phyloP scores from a whole-genome alignment of 2,888 invertebrate species.

The Pasiphila rectangulata region DNA sequence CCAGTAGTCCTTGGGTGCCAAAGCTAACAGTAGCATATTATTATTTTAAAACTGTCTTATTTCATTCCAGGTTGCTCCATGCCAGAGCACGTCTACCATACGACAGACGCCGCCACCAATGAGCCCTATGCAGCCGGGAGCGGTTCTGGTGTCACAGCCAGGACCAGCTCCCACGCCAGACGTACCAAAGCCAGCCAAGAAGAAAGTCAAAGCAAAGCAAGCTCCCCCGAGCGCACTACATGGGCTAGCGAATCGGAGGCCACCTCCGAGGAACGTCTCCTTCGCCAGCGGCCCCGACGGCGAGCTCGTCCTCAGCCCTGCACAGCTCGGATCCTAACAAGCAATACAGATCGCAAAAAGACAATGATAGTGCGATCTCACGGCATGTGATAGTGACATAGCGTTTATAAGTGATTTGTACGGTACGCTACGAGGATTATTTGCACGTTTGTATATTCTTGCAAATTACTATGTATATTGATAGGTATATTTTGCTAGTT shows the following conservation, averaged over 20 bases:
- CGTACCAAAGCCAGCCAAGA: too few species aligned
- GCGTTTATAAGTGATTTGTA: conserved; percentile 56
- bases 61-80: conserved; percentile 32
- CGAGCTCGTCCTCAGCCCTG: conserved; percentile 84
- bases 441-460: conserved; percentile 72
- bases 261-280: conserved; percentile 73
- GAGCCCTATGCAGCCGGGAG: conserved; percentile 45
- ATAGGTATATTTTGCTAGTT: conserved; percentile 57
- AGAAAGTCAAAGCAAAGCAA: too few species aligned
- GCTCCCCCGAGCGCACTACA: conserved; percentile 29
- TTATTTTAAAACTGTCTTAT: not conserved
- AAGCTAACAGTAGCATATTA: too few species aligned
- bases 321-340: conserved; percentile 81
- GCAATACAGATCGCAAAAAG: conserved; percentile 64
- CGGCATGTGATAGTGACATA: conserved; percentile 58
- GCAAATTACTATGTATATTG: conserved; percentile 58
- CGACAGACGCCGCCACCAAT: conserved; percentile 41
- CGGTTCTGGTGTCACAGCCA: conserved; percentile 27
- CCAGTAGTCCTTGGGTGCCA: not conserved
- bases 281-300: conserved; percentile 75
- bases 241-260: conserved; percentile 41
- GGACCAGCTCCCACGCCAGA: conserved; percentile 29
- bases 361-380: conserved; percentile 53
- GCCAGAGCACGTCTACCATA: conserved; percentile 40
- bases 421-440: conserved; percentile 60